Evolutionary conservation across 2,797 vertebrate genomes (phyloP).

Genomic region (Tragopan temminckii): DNA sequence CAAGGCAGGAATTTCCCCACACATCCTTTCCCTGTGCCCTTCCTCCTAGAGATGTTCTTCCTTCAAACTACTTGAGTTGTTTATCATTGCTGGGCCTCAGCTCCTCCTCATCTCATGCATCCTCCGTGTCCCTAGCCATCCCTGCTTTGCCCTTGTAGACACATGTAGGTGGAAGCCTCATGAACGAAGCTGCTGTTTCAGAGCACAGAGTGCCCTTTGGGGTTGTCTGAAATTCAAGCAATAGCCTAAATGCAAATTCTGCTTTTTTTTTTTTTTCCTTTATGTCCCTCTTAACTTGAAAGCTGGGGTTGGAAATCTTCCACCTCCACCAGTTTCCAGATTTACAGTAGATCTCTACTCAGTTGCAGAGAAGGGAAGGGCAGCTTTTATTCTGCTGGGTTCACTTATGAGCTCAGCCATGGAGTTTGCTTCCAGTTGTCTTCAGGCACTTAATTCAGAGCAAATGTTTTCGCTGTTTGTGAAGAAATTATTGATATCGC

Average conservation of each 20-base stretch:
- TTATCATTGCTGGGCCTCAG: not conserved
- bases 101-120: not conserved
- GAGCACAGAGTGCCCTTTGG: not conserved
- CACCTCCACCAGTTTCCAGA: not conserved
- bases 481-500: conserved; percentile 42
- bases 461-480: conserved; percentile 36
- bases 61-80: not conserved
- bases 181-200: not conserved
- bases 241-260: not conserved
- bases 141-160: not conserved
- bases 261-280: not conserved
- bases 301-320: not conserved
- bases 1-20: not conserved
- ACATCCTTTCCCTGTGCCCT: not conserved
- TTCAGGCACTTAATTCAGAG: conserved; percentile 10
- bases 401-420: not conserved
- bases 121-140: not conserved
- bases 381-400: conserved; percentile 2
- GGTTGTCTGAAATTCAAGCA: not conserved
- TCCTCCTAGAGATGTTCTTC: not conserved
- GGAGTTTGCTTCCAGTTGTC: conserved; percentile 26
- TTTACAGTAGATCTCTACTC: not conserved
- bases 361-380: not conserved
- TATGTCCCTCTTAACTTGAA: not conserved
- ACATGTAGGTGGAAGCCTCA: not conserved